Conservation (phyloP, 1,140 invertebrate genomes). For the Solenopsis invicta region DNA sequence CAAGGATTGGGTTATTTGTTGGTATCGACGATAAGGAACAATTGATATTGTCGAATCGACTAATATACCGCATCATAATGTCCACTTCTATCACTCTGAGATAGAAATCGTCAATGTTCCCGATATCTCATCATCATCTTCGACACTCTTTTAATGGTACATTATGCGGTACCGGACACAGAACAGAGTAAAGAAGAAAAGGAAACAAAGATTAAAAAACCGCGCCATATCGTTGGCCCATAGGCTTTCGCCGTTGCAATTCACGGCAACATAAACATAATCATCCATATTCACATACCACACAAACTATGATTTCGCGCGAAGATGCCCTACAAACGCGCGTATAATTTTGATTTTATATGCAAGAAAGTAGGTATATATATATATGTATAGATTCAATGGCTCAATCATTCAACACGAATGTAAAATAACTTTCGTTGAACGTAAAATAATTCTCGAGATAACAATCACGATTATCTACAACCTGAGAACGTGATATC, state of each 20-base stretch:
- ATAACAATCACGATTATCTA: constrained; percentile 2
- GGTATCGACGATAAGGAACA: neutral
- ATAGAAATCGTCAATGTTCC: neutral
- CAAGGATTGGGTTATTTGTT: constrained; percentile 44
- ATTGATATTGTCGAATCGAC: constrained; percentile 16
- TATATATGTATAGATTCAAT: neutral
- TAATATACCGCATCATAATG: constrained; percentile 42
- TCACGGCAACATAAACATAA: constrained; percentile 27
- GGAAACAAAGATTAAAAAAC: constrained; percentile 62
- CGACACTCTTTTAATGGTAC: neutral
- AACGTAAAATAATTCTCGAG: neutral
- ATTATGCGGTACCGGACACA: neutral
- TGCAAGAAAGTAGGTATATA: neutral
- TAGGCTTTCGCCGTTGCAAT: constrained; percentile 78
- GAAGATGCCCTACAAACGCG: constrained; percentile 27
- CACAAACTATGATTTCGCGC: constrained; percentile 10
- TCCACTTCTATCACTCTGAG: neutral
- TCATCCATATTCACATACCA: constrained; percentile 30
- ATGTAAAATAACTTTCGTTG: neutral
- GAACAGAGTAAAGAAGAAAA: constrained; percentile 13
- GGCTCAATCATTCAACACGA: neutral
- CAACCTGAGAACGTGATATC: neutral
- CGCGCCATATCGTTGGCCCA: constrained; percentile 70
- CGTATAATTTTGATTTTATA: constrained; percentile 12
- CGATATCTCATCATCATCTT: constrained; percentile 11